Percentiles rank a stretch among this genome's conserved stretches.
Evolutionary conservation across 2,888 invertebrate genomes (phyloP).

Genomic region (Melolontha melolontha): DNA sequence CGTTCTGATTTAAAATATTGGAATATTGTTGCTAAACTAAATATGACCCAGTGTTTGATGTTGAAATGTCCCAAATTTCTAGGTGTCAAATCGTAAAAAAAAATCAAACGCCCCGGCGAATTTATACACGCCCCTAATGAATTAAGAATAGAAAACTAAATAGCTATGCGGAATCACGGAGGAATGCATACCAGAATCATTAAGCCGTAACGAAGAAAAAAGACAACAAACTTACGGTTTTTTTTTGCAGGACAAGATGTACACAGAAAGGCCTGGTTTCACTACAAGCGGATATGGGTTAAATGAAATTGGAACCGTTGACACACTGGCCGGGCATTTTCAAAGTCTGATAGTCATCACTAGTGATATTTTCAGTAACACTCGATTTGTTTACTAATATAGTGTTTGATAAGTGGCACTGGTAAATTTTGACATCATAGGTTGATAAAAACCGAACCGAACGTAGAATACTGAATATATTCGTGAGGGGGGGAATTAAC

Average conservation of each 20-base stretch:
- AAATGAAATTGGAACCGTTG: constrained; percentile 30
- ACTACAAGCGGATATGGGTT: constrained; percentile 35
- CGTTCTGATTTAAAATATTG: not conserved
- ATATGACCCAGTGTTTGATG: constrained; percentile 25
- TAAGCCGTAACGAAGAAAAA: constrained; percentile 22
- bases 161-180: not conserved
- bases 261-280: constrained; percentile 28
- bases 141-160: not conserved
- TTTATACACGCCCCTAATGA: constrained; percentile 22
- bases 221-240: constrained; percentile 30
- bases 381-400: constrained; percentile 32
- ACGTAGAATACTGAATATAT: constrained; percentile 29
- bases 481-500: constrained; percentile 25
- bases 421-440: constrained; percentile 33
- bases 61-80: constrained; percentile 16
- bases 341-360: constrained; percentile 7
- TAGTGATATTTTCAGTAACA: constrained; percentile 9
- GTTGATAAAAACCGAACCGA: constrained; percentile 21
- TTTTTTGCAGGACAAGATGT: constrained; percentile 27
- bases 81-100: constrained; percentile 14
- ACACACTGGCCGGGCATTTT: constrained; percentile 36
- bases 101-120: constrained; percentile 14
- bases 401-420: constrained; percentile 15
- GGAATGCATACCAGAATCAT: not conserved
- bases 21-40: not conserved